Percentiles rank a stretch among this genome's conserved stretches.
These are phyloP conservation scores for Pammene fasciana DNA, from an alignment of 2,888 invertebrate species.

Conservation along the genomic window DNA sequence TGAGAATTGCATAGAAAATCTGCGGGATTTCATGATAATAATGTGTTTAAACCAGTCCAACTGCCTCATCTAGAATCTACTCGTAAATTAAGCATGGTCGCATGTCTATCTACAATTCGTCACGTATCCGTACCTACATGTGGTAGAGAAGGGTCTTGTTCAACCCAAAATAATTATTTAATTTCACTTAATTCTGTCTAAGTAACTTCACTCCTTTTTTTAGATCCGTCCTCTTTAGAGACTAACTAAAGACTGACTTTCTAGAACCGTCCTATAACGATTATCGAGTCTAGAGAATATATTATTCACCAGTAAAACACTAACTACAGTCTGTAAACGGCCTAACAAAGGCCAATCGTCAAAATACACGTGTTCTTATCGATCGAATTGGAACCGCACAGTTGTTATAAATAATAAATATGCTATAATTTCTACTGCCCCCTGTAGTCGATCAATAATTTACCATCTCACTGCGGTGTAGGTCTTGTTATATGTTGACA, in stretches of 20 bases:
- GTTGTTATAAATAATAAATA: constrained; percentile 33
- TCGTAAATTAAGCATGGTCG: too few relatives aligned
- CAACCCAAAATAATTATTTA: too few relatives aligned
- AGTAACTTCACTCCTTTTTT: background rate
- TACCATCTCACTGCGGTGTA: background rate
- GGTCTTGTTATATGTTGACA: too few relatives aligned
- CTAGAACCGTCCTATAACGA: too few relatives aligned
- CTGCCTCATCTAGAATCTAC: too few relatives aligned
- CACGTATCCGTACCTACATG: too few relatives aligned
- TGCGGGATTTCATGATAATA: too few relatives aligned
- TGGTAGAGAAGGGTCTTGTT: too few relatives aligned
- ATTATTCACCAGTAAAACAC: background rate
- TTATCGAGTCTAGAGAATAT: background rate
- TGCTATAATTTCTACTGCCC: background rate
- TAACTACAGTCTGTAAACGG: background rate
- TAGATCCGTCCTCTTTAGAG: background rate
- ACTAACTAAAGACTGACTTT: background rate
- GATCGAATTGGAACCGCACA: constrained; percentile 17
- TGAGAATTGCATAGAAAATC: too few relatives aligned
- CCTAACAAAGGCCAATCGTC: constrained; percentile 5
- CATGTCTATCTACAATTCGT: too few relatives aligned
- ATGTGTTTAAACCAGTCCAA: too few relatives aligned
- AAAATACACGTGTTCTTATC: constrained; percentile 19
- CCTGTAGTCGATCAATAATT: constrained; percentile 26
- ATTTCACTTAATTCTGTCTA: background rate